These are phyloP conservation scores for Actinopyga echinites DNA, from an alignment of 53 echinoderm and acorn worm species.

Conservation along the genomic window DNA sequence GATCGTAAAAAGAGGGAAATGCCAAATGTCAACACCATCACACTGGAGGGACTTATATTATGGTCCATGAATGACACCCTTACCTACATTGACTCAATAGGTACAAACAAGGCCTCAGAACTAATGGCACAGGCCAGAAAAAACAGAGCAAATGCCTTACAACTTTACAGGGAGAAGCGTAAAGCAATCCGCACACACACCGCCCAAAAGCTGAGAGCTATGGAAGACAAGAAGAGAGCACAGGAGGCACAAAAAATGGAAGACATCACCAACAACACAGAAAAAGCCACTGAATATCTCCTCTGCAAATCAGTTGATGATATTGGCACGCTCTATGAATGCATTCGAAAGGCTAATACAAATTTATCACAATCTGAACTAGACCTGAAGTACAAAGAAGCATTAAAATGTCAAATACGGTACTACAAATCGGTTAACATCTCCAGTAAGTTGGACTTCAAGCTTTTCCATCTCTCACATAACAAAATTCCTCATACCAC, in stretches of 20 bases:
- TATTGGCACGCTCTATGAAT: background rate
- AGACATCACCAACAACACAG: constrained; percentile 35
- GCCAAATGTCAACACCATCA: constrained; percentile 50
- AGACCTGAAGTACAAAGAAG: background rate
- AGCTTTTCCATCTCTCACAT: constrained; percentile 41
- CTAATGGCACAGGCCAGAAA: constrained; percentile 41
- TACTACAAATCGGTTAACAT: constrained; percentile 45
- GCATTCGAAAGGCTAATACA: background rate
- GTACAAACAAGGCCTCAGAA: background rate
- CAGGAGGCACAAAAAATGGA: constrained; percentile 51
- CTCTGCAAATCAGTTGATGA: constrained; percentile 25
- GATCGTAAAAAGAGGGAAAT: constrained; percentile 49
- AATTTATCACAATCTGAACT: background rate
- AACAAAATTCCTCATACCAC: constrained; percentile 8
- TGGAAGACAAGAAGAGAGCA: constrained; percentile 40
- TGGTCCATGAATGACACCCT: constrained; percentile 51
- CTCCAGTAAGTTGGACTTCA: constrained; percentile 23
- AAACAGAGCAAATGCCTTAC: constrained; percentile 37
- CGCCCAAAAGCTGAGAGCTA: constrained; percentile 39
- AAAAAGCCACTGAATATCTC: constrained; percentile 27
- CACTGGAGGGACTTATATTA: constrained; percentile 51
- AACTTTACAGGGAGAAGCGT: constrained; percentile 25
- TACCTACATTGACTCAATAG: constrained; percentile 41
- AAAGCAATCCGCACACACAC: constrained; percentile 41
- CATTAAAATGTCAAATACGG: constrained; percentile 3